phyloP scores from a whole-genome alignment of 2,113 vertebrate species.

The Cairina moschata region DNA sequence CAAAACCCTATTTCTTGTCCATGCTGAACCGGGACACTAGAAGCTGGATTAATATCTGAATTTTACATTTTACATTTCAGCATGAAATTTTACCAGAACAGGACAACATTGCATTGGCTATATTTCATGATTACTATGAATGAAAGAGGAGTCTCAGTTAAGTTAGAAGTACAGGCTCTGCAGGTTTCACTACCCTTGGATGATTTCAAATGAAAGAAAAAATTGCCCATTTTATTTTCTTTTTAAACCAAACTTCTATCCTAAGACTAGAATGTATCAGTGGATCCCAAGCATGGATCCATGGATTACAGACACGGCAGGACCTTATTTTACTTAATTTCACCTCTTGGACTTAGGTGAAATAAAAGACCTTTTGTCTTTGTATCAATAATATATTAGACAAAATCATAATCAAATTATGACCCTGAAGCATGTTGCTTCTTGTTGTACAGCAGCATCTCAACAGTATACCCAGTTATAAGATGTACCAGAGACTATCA shows the following conservation, averaged over 20 bases:
- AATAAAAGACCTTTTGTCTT: neutral
- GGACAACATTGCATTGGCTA: neutral
- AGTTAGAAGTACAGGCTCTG: neutral
- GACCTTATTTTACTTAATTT: neutral
- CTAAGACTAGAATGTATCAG: neutral
- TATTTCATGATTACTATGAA: neutral
- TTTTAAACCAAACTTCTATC: neutral
- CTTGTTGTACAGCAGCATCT: neutral
- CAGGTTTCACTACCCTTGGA: neutral
- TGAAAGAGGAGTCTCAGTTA: neutral
- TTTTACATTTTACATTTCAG: neutral
- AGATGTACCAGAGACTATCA: neutral
- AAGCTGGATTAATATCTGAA: neutral
- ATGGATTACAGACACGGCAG: neutral
- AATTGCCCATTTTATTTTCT: neutral
- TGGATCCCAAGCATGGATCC: neutral
- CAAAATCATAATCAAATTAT: neutral
- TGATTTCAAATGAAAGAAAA: neutral
- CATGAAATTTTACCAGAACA: neutral
- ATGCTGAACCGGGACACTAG: neutral
- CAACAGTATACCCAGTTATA: neutral
- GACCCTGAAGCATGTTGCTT: neutral
- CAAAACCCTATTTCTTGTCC: neutral
- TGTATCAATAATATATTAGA: neutral
- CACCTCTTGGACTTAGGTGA: neutral